Base-by-base conservation (phyloP, 2,888 invertebrate species). In the Eupithecia inturbata region DNA sequence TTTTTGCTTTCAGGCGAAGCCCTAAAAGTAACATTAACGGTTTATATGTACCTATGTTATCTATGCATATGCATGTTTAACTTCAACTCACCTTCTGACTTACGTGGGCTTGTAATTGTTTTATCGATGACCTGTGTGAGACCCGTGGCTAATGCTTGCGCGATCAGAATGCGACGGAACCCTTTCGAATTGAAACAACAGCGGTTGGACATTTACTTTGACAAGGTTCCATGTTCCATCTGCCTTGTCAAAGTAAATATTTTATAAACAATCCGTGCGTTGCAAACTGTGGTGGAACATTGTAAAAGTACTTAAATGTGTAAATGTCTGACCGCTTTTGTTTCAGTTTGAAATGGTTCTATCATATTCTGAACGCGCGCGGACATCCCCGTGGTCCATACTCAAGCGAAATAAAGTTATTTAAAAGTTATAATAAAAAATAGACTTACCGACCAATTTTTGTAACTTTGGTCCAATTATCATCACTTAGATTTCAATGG, bases 1-100 rank as follows among this genome's bases (percentile, higher is more conserved):
- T 90, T 90, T 89, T 88, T 88, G 84, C 87, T 83, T 81, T 80
- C 80, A 78, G 78, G 80, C 77, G 82, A 90, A 90, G 84, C 88
- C 88, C 22, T 53, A 53, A 53, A 89, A 89, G 84, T 81, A 79
- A 81, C 80, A 83, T 57, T 57, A 57, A 57, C 57, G 26, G 26
- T 85, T 83, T 81, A 9, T 45, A 45, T 4, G 19, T 19, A 5
- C 1, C 19, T 45, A 49, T 9, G 9, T n/a, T 7, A 49, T 19
- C 0, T 53, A 12, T 53, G 49, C n/a, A 22, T 53, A 78, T 76
- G n/a, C n/a, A n/a, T 77, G 70, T 76, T 77, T 76, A 2, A 10
- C 73, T 26, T 57, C 57, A 78, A 78, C 79, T 77, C 72, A 74
- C 78, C 62, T 77, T 74, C 78, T 77, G 72, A 60, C 53, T 41